These are phyloP conservation scores for Spisula solida DNA, from an alignment of 2,888 invertebrate genomes.

Conservation along the genomic window DNA sequence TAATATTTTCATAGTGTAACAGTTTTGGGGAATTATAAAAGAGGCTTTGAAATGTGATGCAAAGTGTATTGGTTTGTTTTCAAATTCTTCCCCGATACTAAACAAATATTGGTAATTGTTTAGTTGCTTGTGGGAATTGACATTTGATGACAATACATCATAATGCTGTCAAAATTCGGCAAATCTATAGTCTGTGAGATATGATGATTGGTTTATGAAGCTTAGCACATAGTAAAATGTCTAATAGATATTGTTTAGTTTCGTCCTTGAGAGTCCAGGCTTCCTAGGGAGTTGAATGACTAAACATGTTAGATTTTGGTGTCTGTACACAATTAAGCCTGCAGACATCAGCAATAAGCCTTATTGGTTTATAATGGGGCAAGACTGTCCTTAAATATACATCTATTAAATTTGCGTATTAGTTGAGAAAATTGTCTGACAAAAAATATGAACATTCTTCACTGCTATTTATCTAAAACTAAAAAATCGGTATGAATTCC, in stretches of 20 bases:
- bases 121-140: neutral
- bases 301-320: neutral
- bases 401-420: too few relatives aligned
- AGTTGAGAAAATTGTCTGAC: too few relatives aligned
- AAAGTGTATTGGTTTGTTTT: neutral
- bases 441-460: too few relatives aligned
- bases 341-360: neutral
- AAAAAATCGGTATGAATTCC: too few relatives aligned
- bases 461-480: too few relatives aligned
- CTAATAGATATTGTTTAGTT: neutral
- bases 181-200: neutral
- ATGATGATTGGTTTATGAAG: neutral
- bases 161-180: conserved; percentile 12
- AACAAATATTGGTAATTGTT: neutral
- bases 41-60: neutral
- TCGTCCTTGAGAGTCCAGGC: neutral
- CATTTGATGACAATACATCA: neutral
- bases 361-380: neutral
- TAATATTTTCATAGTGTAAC: too few relatives aligned
- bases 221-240: neutral
- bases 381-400: too few relatives aligned
- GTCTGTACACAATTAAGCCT: neutral
- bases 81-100: neutral
- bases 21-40: neutral
- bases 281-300: neutral